A percentile compares a stretch with the other conserved stretches of the same genome.
These are phyloP conservation scores for Columba guinea DNA, from an alignment of 2,797 vertebrate species.

Conservation along the genomic window DNA sequence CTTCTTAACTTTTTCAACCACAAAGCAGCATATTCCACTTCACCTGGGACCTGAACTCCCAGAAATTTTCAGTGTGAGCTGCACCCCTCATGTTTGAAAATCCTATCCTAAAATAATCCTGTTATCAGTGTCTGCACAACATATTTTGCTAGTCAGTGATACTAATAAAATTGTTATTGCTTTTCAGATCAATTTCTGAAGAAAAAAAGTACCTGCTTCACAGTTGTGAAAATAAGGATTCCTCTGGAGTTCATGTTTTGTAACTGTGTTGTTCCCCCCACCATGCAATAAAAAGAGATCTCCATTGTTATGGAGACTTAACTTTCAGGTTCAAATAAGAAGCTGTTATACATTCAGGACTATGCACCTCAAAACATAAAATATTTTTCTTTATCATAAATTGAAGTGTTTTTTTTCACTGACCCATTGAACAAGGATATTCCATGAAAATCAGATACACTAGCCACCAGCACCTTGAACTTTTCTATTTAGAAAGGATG, in stretches of 20 bases:
- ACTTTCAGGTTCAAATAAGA: not conserved
- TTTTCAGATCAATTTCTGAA: not conserved
- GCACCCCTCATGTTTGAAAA: not conserved
- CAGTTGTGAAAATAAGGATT: not conserved
- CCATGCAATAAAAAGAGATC: not conserved
- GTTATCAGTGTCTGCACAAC: not conserved
- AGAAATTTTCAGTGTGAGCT: not conserved
- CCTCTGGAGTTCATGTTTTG: not conserved
- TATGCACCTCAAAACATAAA: not conserved
- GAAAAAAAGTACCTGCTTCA: not conserved
- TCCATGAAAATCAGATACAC: not conserved
- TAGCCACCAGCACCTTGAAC: not conserved
- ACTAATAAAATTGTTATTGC: not conserved
- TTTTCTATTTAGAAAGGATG: not conserved
- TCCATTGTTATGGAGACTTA: not conserved
- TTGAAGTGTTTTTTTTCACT: not conserved
- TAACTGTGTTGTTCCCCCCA: not conserved
- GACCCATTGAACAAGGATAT: not conserved
- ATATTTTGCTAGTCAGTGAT: not conserved
- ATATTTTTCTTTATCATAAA: not conserved
- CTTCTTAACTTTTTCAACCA: not conserved
- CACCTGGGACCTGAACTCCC: not conserved
- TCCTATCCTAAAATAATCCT: not conserved
- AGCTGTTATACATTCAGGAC: not conserved
- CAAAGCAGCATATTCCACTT: not conserved